Percentiles rank a stretch among this genome's conserved stretches.
Evolutionary conservation across 2,113 vertebrate genomes (phyloP).

Genomic region (Oceanodroma tethys): DNA sequence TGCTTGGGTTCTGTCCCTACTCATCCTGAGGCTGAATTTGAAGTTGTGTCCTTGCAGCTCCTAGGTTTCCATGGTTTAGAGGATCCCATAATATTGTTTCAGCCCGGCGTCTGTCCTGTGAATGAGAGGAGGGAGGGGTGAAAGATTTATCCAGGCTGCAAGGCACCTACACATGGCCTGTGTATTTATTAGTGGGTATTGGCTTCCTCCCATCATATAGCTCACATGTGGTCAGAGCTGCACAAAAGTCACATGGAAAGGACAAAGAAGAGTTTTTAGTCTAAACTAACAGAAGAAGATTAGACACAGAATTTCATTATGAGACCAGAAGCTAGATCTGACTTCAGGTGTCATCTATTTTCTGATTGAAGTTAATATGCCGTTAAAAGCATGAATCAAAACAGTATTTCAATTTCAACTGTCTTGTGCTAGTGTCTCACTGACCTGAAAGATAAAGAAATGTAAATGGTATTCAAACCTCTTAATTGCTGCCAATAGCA

Average conservation of each 20-base stretch:
- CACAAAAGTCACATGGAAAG: neutral
- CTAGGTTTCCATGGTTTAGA: neutral
- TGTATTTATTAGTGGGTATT: neutral
- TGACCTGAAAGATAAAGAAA: slow-evolving; percentile 56
- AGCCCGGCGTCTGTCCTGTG: rapidly evolving
- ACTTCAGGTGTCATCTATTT: slow-evolving; percentile 1
- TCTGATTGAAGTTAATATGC: neutral
- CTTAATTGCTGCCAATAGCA: slow-evolving; percentile 57
- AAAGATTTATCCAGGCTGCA: neutral
- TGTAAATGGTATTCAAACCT: slow-evolving; percentile 48
- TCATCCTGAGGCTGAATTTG: neutral
- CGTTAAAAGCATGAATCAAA: slow-evolving; percentile 27
- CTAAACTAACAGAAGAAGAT: neutral
- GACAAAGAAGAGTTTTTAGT: neutral
- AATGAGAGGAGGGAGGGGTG: neutral
- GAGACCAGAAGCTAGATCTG: neutral
- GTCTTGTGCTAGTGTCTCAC: neutral
- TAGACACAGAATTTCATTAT: neutral
- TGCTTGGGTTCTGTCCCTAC: neutral
- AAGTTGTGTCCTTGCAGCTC: neutral
- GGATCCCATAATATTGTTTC: neutral
- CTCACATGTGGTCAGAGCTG: neutral
- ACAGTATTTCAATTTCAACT: slow-evolving; percentile 35
- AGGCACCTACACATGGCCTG: neutral
- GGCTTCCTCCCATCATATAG: neutral